Base-by-base conservation (phyloP, 2,113 vertebrate species). In the Lethenteron reissneri region DNA sequence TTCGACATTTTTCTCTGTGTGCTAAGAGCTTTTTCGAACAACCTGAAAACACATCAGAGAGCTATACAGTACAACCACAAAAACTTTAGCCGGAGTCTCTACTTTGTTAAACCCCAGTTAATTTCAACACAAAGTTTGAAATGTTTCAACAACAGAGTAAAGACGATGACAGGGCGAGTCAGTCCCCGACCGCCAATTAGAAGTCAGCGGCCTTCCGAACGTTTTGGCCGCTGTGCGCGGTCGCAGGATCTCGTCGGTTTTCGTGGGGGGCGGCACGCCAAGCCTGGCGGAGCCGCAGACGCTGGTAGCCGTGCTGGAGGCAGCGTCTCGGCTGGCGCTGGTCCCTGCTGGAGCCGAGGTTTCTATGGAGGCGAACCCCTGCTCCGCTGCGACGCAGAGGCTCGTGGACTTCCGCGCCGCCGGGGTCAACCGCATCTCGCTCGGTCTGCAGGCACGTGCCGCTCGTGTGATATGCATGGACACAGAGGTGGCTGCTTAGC, bases 221-320 rank as follows among this genome's bases (percentile, higher is more conserved):
- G 3, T 15, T 58, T 56, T 8, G 10, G 41, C 14, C 11, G 13
- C 56, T 56, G 3, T 62, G 9, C 25, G 57, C 41, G 21, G 9
- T 56, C 64, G 14, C 78, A 97, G 92, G 4, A 70, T 97, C 75
- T 83, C 83, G 2, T 95, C 90, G 0, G 83, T 96, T 19, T 95
- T 89, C 76, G 92, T 97, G 0, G 89, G 90, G 0, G 90, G 90
- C 2, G 92, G 92, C 14, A 92, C 90, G 15, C 92, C 92, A 1
- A 95, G 89, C 72, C 79, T 94, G 77, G 87, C 89, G 71, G 85
- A 76, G 19, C 86, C 90, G 1, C 71, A 64, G 13, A 88, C 87
- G 1, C 72, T 95, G 0, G 81, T 77, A 0, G 83, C 81, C 0
- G 74, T 96, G 71, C 72, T 97, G 62, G 85, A 95, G 62, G 82